These are phyloP conservation scores for Trinorchestia longiramus DNA, from an alignment of 1,140 invertebrate genomes.

Conservation along the genomic window DNA sequence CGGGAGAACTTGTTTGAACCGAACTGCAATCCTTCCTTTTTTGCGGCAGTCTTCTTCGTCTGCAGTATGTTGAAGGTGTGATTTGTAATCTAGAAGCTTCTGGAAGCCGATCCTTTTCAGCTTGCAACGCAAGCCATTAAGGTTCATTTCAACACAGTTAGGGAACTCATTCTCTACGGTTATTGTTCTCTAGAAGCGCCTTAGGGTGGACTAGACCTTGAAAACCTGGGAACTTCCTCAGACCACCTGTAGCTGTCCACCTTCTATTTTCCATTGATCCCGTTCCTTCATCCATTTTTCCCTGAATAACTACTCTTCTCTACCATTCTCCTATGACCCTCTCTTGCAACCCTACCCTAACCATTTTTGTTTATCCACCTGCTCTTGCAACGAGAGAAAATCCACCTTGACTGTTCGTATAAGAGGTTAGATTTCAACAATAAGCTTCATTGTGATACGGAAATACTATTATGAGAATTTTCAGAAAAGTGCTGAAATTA, in stretches of 20 bases:
- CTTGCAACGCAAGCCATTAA: background rate
- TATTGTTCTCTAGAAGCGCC: background rate
- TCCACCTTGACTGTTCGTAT: no score
- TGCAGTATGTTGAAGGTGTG: background rate
- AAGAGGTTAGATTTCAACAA: no score
- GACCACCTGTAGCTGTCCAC: background rate
- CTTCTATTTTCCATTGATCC: background rate
- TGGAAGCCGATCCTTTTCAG: background rate
- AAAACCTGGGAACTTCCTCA: background rate
- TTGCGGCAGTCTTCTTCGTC: background rate
- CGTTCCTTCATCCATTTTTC: background rate
- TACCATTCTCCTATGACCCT: background rate
- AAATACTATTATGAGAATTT: no score
- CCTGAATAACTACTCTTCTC: background rate
- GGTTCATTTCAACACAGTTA: background rate
- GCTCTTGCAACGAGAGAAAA: background rate
- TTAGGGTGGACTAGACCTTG: background rate
- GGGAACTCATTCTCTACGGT: background rate
- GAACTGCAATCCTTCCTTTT: background rate
- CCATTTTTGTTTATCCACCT: background rate
- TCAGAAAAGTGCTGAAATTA: no score
- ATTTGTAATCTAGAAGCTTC: background rate
- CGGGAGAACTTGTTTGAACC: background rate
- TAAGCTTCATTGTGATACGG: no score
- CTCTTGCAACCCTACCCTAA: background rate